Base-by-base conservation (phyloP, 2,797 vertebrate genomes). In the Eurystomus glaucurus region DNA sequence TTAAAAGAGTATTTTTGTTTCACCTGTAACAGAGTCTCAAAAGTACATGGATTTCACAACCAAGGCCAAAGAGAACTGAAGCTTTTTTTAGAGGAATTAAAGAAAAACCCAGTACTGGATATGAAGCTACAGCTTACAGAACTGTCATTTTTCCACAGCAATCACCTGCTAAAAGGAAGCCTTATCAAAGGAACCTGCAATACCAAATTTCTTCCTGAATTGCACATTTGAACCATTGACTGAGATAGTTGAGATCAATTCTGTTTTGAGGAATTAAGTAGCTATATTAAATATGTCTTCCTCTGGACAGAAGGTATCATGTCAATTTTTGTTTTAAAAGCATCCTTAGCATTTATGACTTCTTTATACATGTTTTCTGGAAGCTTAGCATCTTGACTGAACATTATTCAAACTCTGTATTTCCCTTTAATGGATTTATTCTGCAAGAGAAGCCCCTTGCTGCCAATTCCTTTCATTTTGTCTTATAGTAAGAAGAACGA, bases 61-160 rank as follows among this genome's bases (percentile, higher is more conserved):
- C 5, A 45, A 52, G 9, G 46, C 5, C 0, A 1, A 51, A 1
- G 2, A 1, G 31, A 78, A 14, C 5, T 22, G 8, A 22, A 10
- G 1, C 3, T 1, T 3, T 6, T 16, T 2, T 16, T 2, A 9
- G 12, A 74, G 12, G 25, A 72, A 70, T 46, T 74, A 22, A 18
- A 65, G 55, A 77, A 84, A 77, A 57, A 45, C 57, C 28, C 58
- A n/a, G 2, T 14, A 31, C 6, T 14, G 2, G 39, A 9, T 14
- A 46, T 29, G 14, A 71, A 90, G 4, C 39, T 60, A 50, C 4
- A 61, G 31, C 3, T 88, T 69, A 66, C 1, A 39, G 35, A 72
- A 64, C 16, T 41, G 1, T 6, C 5, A 84, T 23, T 51, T 35
- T 62, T 50, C 26, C 25, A 57, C 68, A 76, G 25, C 19, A 50